phyloP scores from a whole-genome alignment of 2,797 vertebrate species.

The Sparidentex hasta region DNA sequence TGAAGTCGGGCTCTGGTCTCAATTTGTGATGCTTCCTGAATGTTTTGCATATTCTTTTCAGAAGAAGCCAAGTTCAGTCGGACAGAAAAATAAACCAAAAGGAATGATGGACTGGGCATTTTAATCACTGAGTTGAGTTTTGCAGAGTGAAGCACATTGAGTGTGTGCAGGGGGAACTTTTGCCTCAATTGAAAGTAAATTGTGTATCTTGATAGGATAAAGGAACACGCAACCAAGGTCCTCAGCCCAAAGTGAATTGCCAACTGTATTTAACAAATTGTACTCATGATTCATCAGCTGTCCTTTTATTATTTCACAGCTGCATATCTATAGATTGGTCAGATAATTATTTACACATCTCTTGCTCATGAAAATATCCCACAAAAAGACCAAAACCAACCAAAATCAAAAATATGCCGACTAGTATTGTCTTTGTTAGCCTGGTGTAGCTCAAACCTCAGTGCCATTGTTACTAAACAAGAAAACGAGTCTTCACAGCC shows the following conservation, averaged over 20 bases:
- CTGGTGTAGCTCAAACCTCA: neutral
- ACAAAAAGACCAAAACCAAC: neutral
- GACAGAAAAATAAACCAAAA: conserved; percentile 12
- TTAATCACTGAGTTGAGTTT: conserved; percentile 4
- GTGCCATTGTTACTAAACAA: neutral
- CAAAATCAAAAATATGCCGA: neutral
- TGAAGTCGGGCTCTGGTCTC: neutral
- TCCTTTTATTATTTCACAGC: neutral
- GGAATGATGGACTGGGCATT: neutral
- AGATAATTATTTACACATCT: neutral
- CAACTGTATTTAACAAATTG: neutral
- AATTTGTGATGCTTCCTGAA: conserved; percentile 6
- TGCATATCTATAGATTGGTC: neutral
- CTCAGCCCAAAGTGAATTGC: accelerated
- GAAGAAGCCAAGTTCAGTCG: conserved; percentile 18
- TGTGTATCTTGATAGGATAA: neutral
- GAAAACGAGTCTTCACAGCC: neutral
- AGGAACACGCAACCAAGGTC: neutral
- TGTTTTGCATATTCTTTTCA: conserved; percentile 21
- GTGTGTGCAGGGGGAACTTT: neutral
- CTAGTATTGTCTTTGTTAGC: neutral
- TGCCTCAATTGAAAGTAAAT: neutral
- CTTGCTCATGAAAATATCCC: neutral
- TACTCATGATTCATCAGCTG: neutral
- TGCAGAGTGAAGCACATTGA: neutral